phyloP scores from a whole-genome alignment of 2,113 vertebrate species.

The Morone chrysops region DNA sequence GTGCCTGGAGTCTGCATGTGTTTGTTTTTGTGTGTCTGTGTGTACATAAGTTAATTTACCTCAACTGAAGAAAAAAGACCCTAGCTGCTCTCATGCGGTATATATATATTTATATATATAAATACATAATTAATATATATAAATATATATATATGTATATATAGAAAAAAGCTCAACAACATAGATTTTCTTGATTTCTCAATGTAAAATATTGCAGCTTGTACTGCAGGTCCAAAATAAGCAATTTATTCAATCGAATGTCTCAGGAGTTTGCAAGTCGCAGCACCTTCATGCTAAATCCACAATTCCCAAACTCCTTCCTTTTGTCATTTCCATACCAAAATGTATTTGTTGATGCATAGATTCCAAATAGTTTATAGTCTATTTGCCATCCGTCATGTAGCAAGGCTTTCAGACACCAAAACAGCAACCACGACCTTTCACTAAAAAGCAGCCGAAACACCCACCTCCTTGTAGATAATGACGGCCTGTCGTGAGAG shows the following conservation, averaged over 20 bases:
- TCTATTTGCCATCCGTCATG: constrained; percentile 75
- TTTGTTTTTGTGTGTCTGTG: constrained; percentile 59
- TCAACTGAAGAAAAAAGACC: constrained; percentile 57
- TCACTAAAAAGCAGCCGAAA: constrained; percentile 72
- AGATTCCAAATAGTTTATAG: constrained; percentile 70
- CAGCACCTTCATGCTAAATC: constrained; percentile 51
- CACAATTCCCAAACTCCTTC: constrained; percentile 43
- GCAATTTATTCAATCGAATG: constrained; percentile 36
- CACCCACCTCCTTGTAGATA: constrained; percentile 73
- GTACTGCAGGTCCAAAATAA: constrained; percentile 49
- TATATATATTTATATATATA: neutral
- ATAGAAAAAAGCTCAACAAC: constrained; percentile 11
- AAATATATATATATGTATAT: constrained; percentile 9
- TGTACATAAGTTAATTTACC: constrained; percentile 67
- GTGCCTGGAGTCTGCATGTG: constrained; percentile 48
- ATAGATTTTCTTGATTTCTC: constrained; percentile 44
- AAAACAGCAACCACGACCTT: constrained; percentile 73
- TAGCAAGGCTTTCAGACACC: constrained; percentile 66
- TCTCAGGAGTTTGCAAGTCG: constrained; percentile 45
- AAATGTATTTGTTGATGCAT: constrained; percentile 71
- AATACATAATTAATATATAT: constrained; percentile 10
- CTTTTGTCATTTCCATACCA: constrained; percentile 54
- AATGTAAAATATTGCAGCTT: constrained; percentile 52
- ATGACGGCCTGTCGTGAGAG: constrained; percentile 76
- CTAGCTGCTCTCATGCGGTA: constrained; percentile 21